These are phyloP conservation scores for Danaus plexippus DNA, from an alignment of 1,140 invertebrate genomes.

Conservation along the genomic window DNA sequence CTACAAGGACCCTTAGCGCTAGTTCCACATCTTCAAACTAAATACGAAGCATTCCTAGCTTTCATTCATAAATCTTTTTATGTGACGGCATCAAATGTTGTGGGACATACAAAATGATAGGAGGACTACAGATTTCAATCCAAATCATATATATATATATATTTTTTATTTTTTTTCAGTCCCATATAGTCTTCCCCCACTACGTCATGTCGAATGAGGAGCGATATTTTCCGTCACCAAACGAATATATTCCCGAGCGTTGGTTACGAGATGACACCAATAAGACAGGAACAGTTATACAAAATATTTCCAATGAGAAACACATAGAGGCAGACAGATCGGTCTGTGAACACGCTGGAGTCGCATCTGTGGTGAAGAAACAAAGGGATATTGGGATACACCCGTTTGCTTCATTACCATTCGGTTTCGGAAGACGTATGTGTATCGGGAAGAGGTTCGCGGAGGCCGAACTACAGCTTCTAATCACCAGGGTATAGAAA, in stretches of 20 bases:
- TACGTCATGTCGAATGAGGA: slow-evolving; percentile 84
- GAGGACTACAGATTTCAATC: too few relatives aligned
- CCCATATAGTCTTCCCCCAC: slow-evolving; percentile 86
- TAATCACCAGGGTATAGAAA: slow-evolving; percentile 72
- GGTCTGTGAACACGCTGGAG: slow-evolving; percentile 23
- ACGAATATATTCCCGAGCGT: slow-evolving; percentile 82
- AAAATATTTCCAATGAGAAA: slow-evolving; percentile 10
- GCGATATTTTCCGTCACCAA: slow-evolving; percentile 76
- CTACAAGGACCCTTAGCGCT: too few relatives aligned
- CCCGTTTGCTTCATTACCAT: slow-evolving; percentile 85
- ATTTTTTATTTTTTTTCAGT: too few relatives aligned
- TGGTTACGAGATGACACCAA: slow-evolving; percentile 74
- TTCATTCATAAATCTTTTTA: slow-evolving; percentile 1
- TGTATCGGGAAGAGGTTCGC: slow-evolving; percentile 87
- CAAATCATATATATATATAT: too few relatives aligned
- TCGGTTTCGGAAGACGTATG: slow-evolving; percentile 86
- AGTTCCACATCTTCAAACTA: too few relatives aligned
- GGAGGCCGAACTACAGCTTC: slow-evolving; percentile 83
- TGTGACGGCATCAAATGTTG: not conserved
- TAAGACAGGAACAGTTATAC: not conserved
- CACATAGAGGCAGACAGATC: slow-evolving; percentile 3
- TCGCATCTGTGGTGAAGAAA: slow-evolving; percentile 35
- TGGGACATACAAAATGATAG: not conserved
- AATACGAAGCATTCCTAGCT: not conserved
- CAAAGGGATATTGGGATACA: slow-evolving; percentile 70